phyloP scores from a whole-genome alignment of 2,888 invertebrate genomes.

The Phortica okadai region DNA sequence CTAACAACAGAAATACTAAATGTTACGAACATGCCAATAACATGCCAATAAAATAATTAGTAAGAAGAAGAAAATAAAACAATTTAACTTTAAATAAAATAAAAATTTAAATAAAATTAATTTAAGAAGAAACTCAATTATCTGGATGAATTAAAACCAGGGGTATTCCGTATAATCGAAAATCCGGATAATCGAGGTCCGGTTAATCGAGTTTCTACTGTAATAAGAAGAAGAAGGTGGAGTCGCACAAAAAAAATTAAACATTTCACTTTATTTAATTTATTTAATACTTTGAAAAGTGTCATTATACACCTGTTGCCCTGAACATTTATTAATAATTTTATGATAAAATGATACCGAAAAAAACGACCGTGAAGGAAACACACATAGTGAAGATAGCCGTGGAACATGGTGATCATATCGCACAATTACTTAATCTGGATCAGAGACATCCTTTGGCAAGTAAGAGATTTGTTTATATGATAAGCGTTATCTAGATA shows the following conservation, averaged over 20 bases:
- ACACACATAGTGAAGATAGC: constrained; percentile 93
- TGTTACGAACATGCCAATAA: too few relatives aligned
- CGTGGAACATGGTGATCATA: constrained; percentile 85
- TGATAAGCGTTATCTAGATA: background rate
- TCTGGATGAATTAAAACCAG: too few relatives aligned
- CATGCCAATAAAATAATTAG: too few relatives aligned
- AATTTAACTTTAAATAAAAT: too few relatives aligned
- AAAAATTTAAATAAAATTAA: too few relatives aligned
- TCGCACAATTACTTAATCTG: constrained; percentile 89
- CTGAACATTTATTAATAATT: background rate
- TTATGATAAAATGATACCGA: constrained; percentile 70
- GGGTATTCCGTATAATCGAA: too few relatives aligned
- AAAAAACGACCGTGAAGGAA: constrained; percentile 88
- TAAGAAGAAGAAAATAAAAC: too few relatives aligned
- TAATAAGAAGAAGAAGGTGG: background rate
- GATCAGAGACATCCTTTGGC: constrained; percentile 93
- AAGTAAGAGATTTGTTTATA: constrained; percentile 71
- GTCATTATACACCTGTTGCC: background rate
- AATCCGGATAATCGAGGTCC: too few relatives aligned
- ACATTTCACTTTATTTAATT: constrained; percentile 9
- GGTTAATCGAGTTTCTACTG: too few relatives aligned
- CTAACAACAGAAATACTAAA: too few relatives aligned
- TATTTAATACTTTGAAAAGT: constrained; percentile 10
- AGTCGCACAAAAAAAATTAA: background rate
- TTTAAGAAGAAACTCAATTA: too few relatives aligned